Evolutionary conservation across 2,888 invertebrate species (phyloP).

Genomic region (Acanthoscelides obtectus): DNA sequence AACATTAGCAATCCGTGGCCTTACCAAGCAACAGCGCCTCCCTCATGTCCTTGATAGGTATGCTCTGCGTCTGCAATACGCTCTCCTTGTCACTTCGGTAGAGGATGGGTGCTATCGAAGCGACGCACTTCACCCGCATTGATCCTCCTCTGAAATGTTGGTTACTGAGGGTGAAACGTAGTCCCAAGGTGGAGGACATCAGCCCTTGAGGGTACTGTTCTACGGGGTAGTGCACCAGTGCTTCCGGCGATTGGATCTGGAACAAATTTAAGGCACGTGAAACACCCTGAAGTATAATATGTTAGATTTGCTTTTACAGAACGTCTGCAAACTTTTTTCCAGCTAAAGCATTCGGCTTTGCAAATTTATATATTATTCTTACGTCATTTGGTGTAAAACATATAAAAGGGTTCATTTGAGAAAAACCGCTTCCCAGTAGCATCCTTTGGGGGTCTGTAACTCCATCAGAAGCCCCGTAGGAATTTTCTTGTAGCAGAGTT

Average conservation of each 20-base stretch:
- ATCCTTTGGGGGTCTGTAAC: no score
- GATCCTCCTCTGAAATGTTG: slow-evolving; percentile 57
- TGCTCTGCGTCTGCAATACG: slow-evolving; percentile 53
- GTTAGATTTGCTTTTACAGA: no score
- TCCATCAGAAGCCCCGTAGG: no score
- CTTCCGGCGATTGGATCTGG: slow-evolving; percentile 51
- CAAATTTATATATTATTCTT: no score
- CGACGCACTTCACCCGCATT: slow-evolving; percentile 59
- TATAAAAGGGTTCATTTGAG: no score
- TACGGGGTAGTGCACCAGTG: slow-evolving; percentile 52
- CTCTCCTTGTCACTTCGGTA: slow-evolving; percentile 59
- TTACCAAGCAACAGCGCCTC: slow-evolving; percentile 60
- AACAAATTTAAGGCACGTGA: no score
- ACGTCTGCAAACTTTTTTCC: no score
- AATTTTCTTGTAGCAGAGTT: no score
- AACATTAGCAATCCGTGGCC: slow-evolving; percentile 31
- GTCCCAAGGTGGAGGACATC: slow-evolving; percentile 55
- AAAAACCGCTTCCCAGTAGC: no score
- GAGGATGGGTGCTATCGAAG: slow-evolving; percentile 56
- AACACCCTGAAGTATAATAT: no score
- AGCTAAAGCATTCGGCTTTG: no score
- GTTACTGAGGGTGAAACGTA: slow-evolving; percentile 52
- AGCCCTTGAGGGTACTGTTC: slow-evolving; percentile 55
- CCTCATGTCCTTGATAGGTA: slow-evolving; percentile 54
- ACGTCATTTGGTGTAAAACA: no score